These are phyloP conservation scores for Hypocryptadius cinnamomeus DNA, from an alignment of 2,113 vertebrate genomes.

Conservation along the genomic window DNA sequence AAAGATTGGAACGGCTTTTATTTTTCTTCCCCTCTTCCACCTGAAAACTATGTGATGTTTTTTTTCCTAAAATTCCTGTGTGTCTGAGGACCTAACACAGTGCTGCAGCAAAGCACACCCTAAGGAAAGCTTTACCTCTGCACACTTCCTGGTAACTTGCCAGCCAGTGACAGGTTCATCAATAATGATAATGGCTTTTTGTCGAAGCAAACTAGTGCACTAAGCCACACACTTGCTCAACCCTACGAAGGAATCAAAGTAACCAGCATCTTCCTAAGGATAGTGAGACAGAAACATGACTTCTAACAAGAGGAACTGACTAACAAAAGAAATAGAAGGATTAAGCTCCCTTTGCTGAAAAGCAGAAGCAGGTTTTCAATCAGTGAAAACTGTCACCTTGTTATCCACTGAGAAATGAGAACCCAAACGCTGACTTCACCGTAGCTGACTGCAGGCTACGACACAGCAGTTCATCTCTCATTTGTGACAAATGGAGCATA, in stretches of 20 bases:
- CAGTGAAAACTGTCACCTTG: background rate
- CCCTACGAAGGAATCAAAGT: constrained; percentile 6
- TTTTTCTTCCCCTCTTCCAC: background rate
- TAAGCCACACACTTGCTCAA: background rate
- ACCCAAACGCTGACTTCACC: background rate
- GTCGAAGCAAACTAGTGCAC: background rate
- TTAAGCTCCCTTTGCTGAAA: background rate
- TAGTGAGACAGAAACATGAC: constrained; percentile 9
- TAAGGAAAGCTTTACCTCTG: background rate
- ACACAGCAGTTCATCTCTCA: background rate
- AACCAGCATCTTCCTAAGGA: background rate
- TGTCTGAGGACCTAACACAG: background rate
- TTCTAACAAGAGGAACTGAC: background rate
- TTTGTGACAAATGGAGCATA: background rate
- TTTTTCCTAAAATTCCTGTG: background rate
- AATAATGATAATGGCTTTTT: constrained; percentile 37
- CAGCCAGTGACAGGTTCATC: constrained; percentile 30
- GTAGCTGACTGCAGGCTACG: background rate
- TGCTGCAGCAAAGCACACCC: background rate
- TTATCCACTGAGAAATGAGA: background rate
- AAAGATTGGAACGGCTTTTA: background rate
- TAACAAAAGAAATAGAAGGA: background rate
- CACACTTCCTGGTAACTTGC: background rate
- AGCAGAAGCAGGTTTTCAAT: background rate
- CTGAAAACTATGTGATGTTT: background rate